These are phyloP conservation scores for Scolanthus callimorphus DNA, from an alignment of 92 coral and sea anemone genomes.

Conservation along the genomic window DNA sequence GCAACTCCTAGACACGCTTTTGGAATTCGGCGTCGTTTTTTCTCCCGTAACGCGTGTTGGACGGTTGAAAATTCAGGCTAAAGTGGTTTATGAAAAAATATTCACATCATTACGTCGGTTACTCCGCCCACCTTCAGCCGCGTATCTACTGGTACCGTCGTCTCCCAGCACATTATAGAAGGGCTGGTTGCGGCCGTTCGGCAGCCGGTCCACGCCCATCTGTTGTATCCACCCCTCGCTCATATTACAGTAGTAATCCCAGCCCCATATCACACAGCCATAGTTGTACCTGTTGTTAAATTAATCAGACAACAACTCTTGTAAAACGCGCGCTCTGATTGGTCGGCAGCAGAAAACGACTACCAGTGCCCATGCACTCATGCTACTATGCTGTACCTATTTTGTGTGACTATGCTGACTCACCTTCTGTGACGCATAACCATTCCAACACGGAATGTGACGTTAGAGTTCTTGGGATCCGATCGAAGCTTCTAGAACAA, in stretches of 20 bases:
- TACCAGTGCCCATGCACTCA: no score
- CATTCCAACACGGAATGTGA: constrained; percentile 78
- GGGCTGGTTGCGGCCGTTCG: constrained; percentile 82
- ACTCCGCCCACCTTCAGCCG: constrained; percentile 80
- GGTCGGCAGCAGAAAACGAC: no score
- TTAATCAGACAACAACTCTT: no score
- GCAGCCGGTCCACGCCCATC: constrained; percentile 80
- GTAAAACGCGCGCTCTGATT: no score
- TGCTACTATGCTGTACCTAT: no score
- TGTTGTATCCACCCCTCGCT: constrained; percentile 78
- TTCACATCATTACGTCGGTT: no score
- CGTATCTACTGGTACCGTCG: constrained; percentile 84
- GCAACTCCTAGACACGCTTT: no score
- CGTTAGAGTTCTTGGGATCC: constrained; percentile 51
- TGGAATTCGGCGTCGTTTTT: no score
- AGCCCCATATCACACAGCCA: constrained; percentile 91
- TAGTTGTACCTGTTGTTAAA: constrained; percentile 63
- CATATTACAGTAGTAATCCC: constrained; percentile 90
- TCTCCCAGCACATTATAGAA: constrained; percentile 91
- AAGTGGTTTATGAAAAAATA: no score
- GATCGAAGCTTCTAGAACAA: constrained; percentile 64
- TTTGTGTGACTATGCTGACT: no score
- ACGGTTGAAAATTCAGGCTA: no score
- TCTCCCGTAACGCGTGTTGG: no score
- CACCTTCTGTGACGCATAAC: constrained; percentile 90